Conservation (phyloP, 2,797 vertebrate species). For the Mastacembelus armatus region DNA sequence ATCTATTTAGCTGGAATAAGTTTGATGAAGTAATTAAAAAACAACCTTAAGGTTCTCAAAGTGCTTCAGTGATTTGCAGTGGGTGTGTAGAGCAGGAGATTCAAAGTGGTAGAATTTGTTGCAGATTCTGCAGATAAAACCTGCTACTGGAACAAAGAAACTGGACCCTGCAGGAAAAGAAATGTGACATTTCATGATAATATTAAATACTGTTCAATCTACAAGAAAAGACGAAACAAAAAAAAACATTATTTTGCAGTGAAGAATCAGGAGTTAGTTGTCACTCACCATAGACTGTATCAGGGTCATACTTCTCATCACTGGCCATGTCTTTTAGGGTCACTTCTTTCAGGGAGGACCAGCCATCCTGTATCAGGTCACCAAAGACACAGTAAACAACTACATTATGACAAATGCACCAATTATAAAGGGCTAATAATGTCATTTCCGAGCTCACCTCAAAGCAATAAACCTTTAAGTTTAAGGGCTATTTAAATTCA, state of each 20-base stretch:
- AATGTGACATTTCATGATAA: slow-evolving; percentile 21
- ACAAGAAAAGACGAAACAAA: neutral
- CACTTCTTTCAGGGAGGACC: slow-evolving; percentile 79
- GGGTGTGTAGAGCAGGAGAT: slow-evolving; percentile 87
- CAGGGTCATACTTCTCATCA: slow-evolving; percentile 88
- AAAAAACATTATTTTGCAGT: neutral
- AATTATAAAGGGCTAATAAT: neutral
- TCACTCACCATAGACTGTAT: slow-evolving; percentile 90
- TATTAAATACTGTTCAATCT: neutral
- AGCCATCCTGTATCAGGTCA: slow-evolving; percentile 66
- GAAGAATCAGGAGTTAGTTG: neutral
- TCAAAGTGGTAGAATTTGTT: slow-evolving; percentile 95
- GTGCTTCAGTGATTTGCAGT: slow-evolving; percentile 95
- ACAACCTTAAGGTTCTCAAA: slow-evolving; percentile 96
- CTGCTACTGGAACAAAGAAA: slow-evolving; percentile 93
- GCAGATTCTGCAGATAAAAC: slow-evolving; percentile 95
- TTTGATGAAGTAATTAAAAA: slow-evolving; percentile 25
- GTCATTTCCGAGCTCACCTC: neutral
- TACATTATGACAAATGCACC: neutral
- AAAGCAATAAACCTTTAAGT: neutral
- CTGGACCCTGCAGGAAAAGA: slow-evolving; percentile 85
- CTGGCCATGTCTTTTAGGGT: slow-evolving; percentile 81
- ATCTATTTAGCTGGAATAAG: neutral
- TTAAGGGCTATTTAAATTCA: neutral
- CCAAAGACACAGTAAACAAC: slow-evolving; percentile 5